Base-by-base conservation (phyloP, 2,888 invertebrate species). In the Aspidiotus rigidus region DNA sequence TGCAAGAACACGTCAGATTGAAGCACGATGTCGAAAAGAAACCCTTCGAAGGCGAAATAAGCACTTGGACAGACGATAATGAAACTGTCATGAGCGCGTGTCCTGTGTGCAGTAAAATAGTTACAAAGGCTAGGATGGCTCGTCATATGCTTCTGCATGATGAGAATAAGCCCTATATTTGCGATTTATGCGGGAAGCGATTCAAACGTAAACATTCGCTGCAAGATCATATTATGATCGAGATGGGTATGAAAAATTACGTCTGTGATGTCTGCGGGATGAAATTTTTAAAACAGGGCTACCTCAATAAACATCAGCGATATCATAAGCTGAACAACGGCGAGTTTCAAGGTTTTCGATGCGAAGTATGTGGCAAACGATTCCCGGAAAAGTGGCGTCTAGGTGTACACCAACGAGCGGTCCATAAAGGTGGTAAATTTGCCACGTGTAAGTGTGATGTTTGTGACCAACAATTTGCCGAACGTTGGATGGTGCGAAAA, bases 201-300 rank as follows among this genome's bases (percentile, higher is more conserved):
- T 67, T 67, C 67, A 67, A 67, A 49, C 49, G 67, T 7, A 67
- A 67, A 53, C 28, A 49, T 53, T 67, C 67, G 53, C 60, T 67
- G 1, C 67, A 67, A 39, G 67, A 67, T 49, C 67, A 67, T n/a
- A 67, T 67, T 9, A 67, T 67, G 67, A 67, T 60, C 49, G 67
- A 67, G 60, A 67, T 67, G 67, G 67, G 67, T 11, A 67, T 67
- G 67, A 67, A 67, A 44, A 67, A 67, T 40, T 67, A 67, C 67
- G 60, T 67, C 17, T 67, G 67, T 53, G 67, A 67, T 10, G 44
- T 67, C 1, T 67, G 67, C 53, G 67, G 67, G 11, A 60, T 67
- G 59, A 67, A 67, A 53, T 67, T 67, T 40, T 49, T 67, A 28
- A 67, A 67, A 15, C 67, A 67, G 40, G 67, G 67, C 15, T 67